Evolutionary conservation across 2,888 invertebrate species (phyloP), one percentile per base, ranked within the genome.

Genomic region (Doris montereyensis): DNA sequence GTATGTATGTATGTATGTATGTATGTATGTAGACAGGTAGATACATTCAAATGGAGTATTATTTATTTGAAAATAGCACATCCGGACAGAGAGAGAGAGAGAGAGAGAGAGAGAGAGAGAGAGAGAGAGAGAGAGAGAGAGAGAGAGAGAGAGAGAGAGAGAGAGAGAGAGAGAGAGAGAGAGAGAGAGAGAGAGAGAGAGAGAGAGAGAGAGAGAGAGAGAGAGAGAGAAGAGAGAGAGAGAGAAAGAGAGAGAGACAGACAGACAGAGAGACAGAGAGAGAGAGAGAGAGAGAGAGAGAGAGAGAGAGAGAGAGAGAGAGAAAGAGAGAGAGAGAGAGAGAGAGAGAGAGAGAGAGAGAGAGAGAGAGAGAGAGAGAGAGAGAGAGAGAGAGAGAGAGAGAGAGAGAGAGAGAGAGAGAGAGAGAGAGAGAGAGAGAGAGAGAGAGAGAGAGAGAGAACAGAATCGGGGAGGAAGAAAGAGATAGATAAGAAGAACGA

Each of bases 401-500:
- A 41, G 52, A 41, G 52, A 41, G 52, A 41, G 52, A 41, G 52
- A 41, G 52, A 41, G 52, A 41, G 52, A 41, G 52, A 10, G 52
- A 62, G 30, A 35, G 73, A 28, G 17, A 73, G n/a, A 28, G 17
- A 41, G 52, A 30, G 3, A 62, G 41, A 65, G 58, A 72, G 34
- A 72, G 34, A 65, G 41, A 65, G 21, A 65, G 65, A 73, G 34
- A 78, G 52, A 57, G 21, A 60, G 34, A 52, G 28, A 41, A 28
- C n/a, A 17, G 5, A 68, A 21, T 8, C 4, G 35, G 71, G 24
- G 5, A 71, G n/a, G 35, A 2, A 34, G 26, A 24, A 41, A 68
- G 76, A 35, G 24, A 30, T 35, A n/a, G 76, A 65, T 35, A 65
- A 41, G 26, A 26, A 24, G 65, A 35, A 34, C 30, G 34, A 70